Evolutionary conservation across 2,113 vertebrate genomes (phyloP), one percentile per base, ranked within the genome.

Genomic region (Pterocles burchelli): DNA sequence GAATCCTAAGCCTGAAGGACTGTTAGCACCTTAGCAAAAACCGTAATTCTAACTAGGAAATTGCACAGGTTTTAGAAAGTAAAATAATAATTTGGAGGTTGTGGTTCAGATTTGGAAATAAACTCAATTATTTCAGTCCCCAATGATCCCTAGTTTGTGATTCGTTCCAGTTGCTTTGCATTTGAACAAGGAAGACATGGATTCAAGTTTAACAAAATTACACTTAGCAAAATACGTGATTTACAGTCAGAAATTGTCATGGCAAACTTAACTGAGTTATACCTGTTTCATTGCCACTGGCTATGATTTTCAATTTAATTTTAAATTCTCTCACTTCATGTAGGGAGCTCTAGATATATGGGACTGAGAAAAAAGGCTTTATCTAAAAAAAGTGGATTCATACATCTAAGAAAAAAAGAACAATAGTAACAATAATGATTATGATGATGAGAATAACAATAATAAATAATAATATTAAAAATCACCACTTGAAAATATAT

Each of bases 401-500:
- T 54, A 25, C 7, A 33, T 18, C 3, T 46, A 62, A 33, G 13
- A 33, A 88, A 79, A 45, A 79, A 59, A 43, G 3, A 17, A 4
- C 48, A 67, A 18, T 6, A 57, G 12, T 1, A 46, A 29, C 3
- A 29, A 31, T 41, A 41, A 41, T 41, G 41, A 41, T 41, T 41
- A 41, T 13, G 38, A 41, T 41, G 38, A 41, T 41, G 41, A 41
- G 41, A 41, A 41, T 41, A 41, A 41, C 41, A 57, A 14, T 1
- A 46, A 29, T 3, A 29, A 31, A 28, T 7, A 43, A 15, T 4
- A 52, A 29, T 9, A 45, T 17, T 1, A 74, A 11, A 41, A 54
- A 57, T n/a, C 0, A 1, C 34, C n/a, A 22, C 41, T n/a, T 9
- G n/a, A 22, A 84, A 51, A 86, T 4, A 2, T 13, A 9, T 10